Evolutionary conservation across 1,140 invertebrate species (phyloP), one percentile per base, ranked within the genome.

Genomic region (Atta texana): DNA sequence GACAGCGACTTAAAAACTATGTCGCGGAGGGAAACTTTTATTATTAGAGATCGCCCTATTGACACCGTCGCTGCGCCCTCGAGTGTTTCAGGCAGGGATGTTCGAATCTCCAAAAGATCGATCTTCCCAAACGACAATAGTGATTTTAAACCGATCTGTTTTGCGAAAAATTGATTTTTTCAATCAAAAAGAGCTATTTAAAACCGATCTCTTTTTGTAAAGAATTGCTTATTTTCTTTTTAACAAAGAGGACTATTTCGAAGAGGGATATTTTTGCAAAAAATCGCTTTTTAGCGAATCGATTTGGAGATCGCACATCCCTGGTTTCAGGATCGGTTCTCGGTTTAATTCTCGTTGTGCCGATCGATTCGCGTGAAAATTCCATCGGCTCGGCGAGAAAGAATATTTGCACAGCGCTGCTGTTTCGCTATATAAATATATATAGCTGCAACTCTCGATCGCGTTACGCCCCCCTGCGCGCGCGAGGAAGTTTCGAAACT

Each of bases 11-110:
- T 88, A 77, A 68, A 66, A 59, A 63, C 59, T 84, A 77, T 34
- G 39, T 61, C 16, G 18, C 18, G 18, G 28, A 61, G 51, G 72
- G 55, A 55, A 31, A 76, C 53, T 75, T 78, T 87, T 21, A 74
- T 77, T 10, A 75, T 74, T 84, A 87, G 72, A 68, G 59, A 89
- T 69, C 77, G 88, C 85, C 74, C 74, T 74, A 71, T 89, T 59
- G 39, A 39, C 74, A 28, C 55, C 78, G 61, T 80, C 74, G 84
- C 85, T 59, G 68, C 80, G 74, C 82, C 74, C 82, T 85, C 82
- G 72, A 84, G 55, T 82, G 80, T 51, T 61, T 61, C 39, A 44
- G 39, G 39, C 8, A 44, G 39, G 39, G 39, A 44, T 44, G 39
- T 44, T 44, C 39, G 39, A 44, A 44, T 44, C 39, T 44, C 39